A percentile compares a stretch with the other conserved stretches of the same genome.
These are phyloP conservation scores for Xenentodon cancila DNA, from an alignment of 2,797 vertebrate genomes.

Conservation along the genomic window DNA sequence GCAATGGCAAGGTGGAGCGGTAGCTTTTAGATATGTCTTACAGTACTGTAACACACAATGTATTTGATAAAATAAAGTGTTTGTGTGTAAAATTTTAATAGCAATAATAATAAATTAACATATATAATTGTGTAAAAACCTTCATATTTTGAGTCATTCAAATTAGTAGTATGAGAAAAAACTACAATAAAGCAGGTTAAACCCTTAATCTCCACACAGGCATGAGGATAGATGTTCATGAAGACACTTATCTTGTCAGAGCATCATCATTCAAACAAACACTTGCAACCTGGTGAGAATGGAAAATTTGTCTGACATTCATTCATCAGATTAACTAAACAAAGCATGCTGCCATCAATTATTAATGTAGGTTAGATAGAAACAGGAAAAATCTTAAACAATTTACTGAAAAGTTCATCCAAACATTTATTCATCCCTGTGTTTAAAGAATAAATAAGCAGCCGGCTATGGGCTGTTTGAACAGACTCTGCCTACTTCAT, in stretches of 20 bases:
- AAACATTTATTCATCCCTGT: slow-evolving; percentile 14
- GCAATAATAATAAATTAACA: neutral
- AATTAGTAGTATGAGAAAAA: neutral
- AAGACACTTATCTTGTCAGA: neutral
- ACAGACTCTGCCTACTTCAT: slow-evolving; percentile 17
- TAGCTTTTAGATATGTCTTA: too few species aligned
- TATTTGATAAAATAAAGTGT: too few species aligned
- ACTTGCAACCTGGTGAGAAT: neutral
- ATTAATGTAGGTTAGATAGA: slow-evolving; percentile 15
- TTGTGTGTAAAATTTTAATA: neutral
- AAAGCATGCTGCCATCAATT: slow-evolving; percentile 19
- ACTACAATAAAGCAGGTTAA: neutral
- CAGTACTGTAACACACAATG: too few species aligned
- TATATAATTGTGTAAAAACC: too few species aligned
- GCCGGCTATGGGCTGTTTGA: slow-evolving; percentile 1
- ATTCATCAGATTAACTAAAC: slow-evolving; percentile 13
- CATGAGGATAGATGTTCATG: neutral
- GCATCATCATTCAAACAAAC: neutral
- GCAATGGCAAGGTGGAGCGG: too few species aligned
- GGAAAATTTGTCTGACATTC: slow-evolving; percentile 1
- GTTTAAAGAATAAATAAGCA: slow-evolving; percentile 28
- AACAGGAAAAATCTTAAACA: slow-evolving; percentile 9
- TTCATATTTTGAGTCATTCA: neutral
- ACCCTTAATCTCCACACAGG: neutral
- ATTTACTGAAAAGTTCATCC: neutral